phyloP scores from a whole-genome alignment of 2,888 invertebrate genomes.

The Apoderus coryli region DNA sequence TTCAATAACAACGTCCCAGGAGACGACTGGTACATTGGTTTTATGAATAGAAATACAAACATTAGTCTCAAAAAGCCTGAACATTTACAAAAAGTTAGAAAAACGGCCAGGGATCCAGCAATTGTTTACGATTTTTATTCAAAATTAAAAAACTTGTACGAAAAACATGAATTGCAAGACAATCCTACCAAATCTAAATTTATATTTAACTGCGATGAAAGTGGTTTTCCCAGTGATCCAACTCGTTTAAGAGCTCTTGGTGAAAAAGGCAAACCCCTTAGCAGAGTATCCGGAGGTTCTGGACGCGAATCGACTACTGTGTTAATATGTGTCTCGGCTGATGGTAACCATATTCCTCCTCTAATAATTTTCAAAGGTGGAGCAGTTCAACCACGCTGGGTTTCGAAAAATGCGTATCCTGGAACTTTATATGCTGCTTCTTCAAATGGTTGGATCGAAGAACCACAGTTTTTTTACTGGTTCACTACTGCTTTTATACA shows the following conservation, averaged over 20 bases:
- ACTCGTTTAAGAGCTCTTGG: no score
- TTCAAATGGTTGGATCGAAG: slow-evolving; percentile 22
- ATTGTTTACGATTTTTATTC: no score
- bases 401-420: slow-evolving; percentile 13
- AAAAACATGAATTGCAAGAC: no score
- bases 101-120: no score
- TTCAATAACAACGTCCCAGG: slow-evolving; percentile 2
- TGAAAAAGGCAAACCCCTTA: slow-evolving; percentile 17
- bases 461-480: slow-evolving; percentile 17
- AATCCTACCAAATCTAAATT: no score
- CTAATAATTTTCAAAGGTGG: slow-evolving; percentile 21
- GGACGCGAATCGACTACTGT: slow-evolving; percentile 21
- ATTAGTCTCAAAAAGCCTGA: background rate
- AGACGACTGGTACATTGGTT: background rate
- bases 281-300: slow-evolving; percentile 18
- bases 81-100: slow-evolving; percentile 1
- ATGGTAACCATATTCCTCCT: slow-evolving; percentile 18
- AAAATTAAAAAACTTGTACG: no score
- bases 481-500: slow-evolving; percentile 11
- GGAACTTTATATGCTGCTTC: slow-evolving; percentile 17
- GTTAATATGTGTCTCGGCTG: slow-evolving; percentile 18
- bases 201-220: no score
- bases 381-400: slow-evolving; percentile 19
- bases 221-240: no score
- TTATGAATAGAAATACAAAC: background rate